A percentile compares a stretch with the other conserved stretches of the same genome.
Conservation (phyloP, 53 echinoderm and acorn worm genomes). For the Temnopleurus reevesii region DNA sequence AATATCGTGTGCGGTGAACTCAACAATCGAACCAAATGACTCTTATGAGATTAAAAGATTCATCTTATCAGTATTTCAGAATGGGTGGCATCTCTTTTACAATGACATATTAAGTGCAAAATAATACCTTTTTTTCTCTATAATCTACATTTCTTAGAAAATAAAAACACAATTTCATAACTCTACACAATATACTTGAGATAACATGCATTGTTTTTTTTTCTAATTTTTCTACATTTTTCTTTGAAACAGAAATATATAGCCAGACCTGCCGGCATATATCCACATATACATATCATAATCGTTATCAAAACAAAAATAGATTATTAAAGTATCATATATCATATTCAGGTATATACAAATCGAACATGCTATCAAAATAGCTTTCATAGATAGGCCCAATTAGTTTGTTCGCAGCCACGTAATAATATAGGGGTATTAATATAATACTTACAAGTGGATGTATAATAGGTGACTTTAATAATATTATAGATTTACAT, state of each 20-base stretch:
- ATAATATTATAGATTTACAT: too few species aligned
- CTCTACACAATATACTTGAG: slow-evolving; percentile 1
- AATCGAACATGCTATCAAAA: neutral
- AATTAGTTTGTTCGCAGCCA: neutral
- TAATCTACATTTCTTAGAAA: too few species aligned
- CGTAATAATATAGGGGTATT: neutral
- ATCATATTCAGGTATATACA: slow-evolving; percentile 17
- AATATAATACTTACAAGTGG: neutral
- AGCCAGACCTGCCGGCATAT: slow-evolving; percentile 47
- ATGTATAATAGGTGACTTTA: too few species aligned
- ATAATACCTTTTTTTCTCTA: too few species aligned
- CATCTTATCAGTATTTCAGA: too few species aligned
- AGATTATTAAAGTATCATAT: slow-evolving; percentile 8
- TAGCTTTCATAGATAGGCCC: neutral
- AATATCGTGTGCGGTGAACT: too few species aligned
- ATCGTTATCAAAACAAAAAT: slow-evolving; percentile 11
- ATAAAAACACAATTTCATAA: neutral
- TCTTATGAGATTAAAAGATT: too few species aligned
- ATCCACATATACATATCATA: slow-evolving; percentile 55
- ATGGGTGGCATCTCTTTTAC: too few species aligned
- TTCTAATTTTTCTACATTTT: slow-evolving; percentile 10
- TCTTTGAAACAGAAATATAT: slow-evolving; percentile 6
- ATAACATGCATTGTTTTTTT: slow-evolving; percentile 13
- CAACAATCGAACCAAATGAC: too few species aligned
- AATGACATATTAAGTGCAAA: too few species aligned